These are phyloP conservation scores for Gryon sp. DNA, from an alignment of 1,140 invertebrate genomes.

Conservation along the genomic window DNA sequence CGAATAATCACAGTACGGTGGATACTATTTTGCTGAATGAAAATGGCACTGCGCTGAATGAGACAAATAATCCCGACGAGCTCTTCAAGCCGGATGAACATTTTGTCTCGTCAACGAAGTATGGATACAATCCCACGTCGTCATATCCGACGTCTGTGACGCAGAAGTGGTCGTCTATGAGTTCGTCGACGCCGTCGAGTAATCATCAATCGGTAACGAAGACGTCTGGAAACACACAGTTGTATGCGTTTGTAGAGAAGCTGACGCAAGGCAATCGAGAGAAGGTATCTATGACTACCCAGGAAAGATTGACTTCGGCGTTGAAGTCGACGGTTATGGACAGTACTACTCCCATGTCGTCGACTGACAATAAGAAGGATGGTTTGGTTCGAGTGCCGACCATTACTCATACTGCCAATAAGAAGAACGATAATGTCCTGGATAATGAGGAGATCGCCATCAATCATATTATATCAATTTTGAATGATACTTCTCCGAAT, in stretches of 20 bases:
- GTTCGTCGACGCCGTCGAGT: neutral
- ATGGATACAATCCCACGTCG: conserved; percentile 27
- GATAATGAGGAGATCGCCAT: conserved; percentile 77
- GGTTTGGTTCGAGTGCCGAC: conserved; percentile 80
- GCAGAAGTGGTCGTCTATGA: conserved; percentile 16
- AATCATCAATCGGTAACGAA: conserved; percentile 21
- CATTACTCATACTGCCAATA: conserved; percentile 76
- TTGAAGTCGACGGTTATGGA: conserved; percentile 24
- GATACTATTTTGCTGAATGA: conserved; percentile 84
- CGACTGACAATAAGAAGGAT: conserved; percentile 60
- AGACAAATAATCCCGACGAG: conserved; percentile 83
- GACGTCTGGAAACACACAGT: conserved; percentile 46
- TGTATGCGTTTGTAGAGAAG: conserved; percentile 55
- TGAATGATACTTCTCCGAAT: conserved; percentile 82
- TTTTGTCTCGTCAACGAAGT: conserved; percentile 44
- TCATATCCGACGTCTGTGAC: conserved; percentile 18
- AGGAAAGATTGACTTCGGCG: conserved; percentile 30
- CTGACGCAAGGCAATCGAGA: conserved; percentile 33
- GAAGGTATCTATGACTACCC: conserved; percentile 52
- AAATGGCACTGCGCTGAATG: conserved; percentile 80
- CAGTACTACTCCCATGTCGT: conserved; percentile 69
- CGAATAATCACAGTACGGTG: conserved; percentile 79
- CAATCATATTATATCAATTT: conserved; percentile 83
- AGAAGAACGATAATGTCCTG: conserved; percentile 69
- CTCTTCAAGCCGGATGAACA: conserved; percentile 71